phyloP scores from a whole-genome alignment of 2,888 invertebrate genomes.

The Sisyra terminalis region DNA sequence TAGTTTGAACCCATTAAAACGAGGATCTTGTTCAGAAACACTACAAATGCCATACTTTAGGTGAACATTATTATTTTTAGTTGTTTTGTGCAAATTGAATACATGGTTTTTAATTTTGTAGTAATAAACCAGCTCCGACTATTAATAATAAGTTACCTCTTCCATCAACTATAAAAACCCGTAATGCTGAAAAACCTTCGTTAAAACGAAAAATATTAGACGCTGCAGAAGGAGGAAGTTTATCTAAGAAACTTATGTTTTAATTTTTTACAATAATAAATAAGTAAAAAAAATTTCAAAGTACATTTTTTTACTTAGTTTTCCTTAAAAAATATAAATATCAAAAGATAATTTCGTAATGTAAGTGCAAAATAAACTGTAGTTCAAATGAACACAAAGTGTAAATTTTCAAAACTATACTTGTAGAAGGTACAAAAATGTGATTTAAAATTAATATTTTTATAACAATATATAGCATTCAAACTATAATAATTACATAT shows the following conservation, averaged over 20 bases:
- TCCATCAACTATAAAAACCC: slow-evolving; percentile 45
- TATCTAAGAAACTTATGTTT: slow-evolving; percentile 52
- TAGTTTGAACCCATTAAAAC: slow-evolving; percentile 62
- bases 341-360: too few relatives aligned
- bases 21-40: slow-evolving; percentile 70
- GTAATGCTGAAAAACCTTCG: slow-evolving; percentile 46
- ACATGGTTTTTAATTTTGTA: slow-evolving; percentile 18
- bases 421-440: too few relatives aligned
- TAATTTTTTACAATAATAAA: slow-evolving; percentile 21
- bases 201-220: slow-evolving; percentile 63
- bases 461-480: too few relatives aligned
- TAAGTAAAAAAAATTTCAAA: too few relatives aligned
- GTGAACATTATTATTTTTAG: slow-evolving; percentile 21
- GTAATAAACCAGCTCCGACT: slow-evolving; percentile 79
- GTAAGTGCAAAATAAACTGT: too few relatives aligned
- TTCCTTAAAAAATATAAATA: too few relatives aligned
- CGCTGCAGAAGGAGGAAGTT: slow-evolving; percentile 46
- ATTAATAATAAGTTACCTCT: slow-evolving; percentile 69
- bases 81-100: slow-evolving; percentile 8
- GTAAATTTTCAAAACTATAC: too few relatives aligned
- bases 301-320: too few relatives aligned
- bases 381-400: too few relatives aligned
- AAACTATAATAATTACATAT: too few relatives aligned
- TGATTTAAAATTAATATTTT: too few relatives aligned
- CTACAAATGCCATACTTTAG: slow-evolving; percentile 78